phyloP scores from a whole-genome alignment of 2,797 vertebrate genomes.

The Galagoides demidoff region DNA sequence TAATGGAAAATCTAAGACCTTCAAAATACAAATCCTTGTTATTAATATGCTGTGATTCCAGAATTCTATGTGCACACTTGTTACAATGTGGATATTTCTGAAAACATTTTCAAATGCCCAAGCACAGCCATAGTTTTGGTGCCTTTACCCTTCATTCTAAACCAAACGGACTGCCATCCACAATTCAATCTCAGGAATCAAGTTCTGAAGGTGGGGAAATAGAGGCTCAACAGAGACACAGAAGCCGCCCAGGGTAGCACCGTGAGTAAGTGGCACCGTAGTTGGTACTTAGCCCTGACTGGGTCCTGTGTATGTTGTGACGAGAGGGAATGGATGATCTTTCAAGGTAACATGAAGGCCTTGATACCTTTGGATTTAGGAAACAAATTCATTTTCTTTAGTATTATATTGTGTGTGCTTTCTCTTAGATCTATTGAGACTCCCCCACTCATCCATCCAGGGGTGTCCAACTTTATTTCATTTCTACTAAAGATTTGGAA shows the following conservation, averaged over 20 bases:
- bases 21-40: constrained; percentile 26
- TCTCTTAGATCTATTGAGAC: background rate
- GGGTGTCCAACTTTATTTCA: too few species aligned
- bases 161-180: background rate
- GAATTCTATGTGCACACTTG: background rate
- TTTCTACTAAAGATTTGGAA: too few species aligned
- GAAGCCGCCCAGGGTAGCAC: background rate
- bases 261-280: background rate
- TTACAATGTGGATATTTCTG: background rate
- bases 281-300: background rate
- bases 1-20: background rate
- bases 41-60: background rate
- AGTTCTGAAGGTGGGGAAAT: background rate
- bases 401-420: background rate
- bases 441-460: background rate
- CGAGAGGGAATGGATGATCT: background rate
- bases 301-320: too few species aligned
- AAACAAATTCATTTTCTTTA: background rate
- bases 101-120: background rate
- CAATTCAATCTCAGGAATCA: background rate
- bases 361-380: background rate
- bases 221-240: background rate
- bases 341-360: background rate
- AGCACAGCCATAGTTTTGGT: background rate
- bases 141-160: background rate